Evolutionary conservation across 2,113 vertebrate species (phyloP), one percentile per base, ranked within the genome.

Genomic region (Alligator sinensis): DNA sequence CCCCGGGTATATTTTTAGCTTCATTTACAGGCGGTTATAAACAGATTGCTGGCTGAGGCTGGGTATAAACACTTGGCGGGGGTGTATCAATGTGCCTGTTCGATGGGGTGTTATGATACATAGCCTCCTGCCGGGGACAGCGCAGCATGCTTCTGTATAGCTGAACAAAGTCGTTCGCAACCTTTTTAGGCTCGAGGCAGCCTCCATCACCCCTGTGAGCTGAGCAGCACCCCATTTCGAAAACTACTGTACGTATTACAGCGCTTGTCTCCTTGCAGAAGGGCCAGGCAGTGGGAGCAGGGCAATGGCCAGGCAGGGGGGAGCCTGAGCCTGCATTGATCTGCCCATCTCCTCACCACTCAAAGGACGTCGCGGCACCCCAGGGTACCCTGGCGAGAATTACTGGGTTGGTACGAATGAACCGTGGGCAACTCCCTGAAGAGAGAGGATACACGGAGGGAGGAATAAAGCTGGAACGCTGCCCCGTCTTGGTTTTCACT

Each of bases 251-350:
- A 47, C 9, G 47, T 47, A 47, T 47, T 47, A 9, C 38, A 38
- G 38, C 38, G 5, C 38, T 38, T 38, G 5, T 7, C 47, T 47
- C 47, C 77, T 6, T 3, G 1, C 0, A 0, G 81, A 15, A 0
- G 0, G 63, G 68, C 60, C 64, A 90, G 22, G 4, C 0, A 1
- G 28, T 14, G 34, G 19, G 57, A 94, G 9, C 0, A 0, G 78
- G 57, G 59, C 47, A 88, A 77, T 63, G 88, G 64, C 30, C 76
- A 34, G 17, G 9, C 0, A 0, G 21, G 18, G 34, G 13, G 11
- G 38, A 4, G 6, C 5, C 3, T 0, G 0, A 22, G 7, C 84
- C 54, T 8, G 25, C 58, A 66, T 70, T 60, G 85, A 17, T 70
- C 5, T 1, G 14, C 59, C 38, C 11, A 14, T 10, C 5, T 12